Percentiles rank a stretch among this genome's conserved stretches.
Evolutionary conservation across 2,888 invertebrate genomes (phyloP).

Genomic region (Caenorhabditis becei): DNA sequence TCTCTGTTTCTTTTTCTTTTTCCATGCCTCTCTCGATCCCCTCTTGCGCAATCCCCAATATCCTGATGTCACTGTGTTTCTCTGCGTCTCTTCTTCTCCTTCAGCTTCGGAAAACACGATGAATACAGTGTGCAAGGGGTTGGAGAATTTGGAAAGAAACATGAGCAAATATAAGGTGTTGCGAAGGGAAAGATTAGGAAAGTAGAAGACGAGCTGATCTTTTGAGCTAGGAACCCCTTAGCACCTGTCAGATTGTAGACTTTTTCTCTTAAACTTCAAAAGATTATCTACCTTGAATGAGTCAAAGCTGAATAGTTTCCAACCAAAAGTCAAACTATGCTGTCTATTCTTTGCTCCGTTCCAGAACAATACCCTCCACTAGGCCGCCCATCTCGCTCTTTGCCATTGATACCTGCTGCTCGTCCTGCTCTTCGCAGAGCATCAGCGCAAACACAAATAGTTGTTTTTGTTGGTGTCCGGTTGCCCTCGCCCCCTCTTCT

Average conservation of each 20-base stretch:
- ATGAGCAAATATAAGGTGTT: constrained; percentile 10
- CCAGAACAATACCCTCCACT: constrained; percentile 7
- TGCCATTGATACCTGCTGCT: constrained; percentile 45
- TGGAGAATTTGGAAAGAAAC: constrained; percentile 26
- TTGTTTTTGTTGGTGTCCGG: constrained; percentile 60
- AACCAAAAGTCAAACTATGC: background rate
- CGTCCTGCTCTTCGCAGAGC: constrained; percentile 33
- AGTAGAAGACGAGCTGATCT: no score
- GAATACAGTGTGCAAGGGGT: constrained; percentile 33
- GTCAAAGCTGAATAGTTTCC: no score
- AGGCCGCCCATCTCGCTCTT: constrained; percentile 13
- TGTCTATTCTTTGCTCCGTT: constrained; percentile 26
- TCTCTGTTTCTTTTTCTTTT: constrained; percentile 35
- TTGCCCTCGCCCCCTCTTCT: constrained; percentile 40
- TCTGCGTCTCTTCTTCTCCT: constrained; percentile 25
- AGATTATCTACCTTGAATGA: background rate
- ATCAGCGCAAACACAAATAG: constrained; percentile 61
- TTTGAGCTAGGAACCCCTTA: no score
- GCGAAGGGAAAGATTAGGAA: constrained; percentile 8
- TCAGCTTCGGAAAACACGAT: constrained; percentile 22
- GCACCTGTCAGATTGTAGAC: no score
- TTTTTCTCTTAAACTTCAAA: no score
- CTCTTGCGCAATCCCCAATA: constrained; percentile 50
- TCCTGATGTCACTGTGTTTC: constrained; percentile 26
- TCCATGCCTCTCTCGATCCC: constrained; percentile 24